phyloP scores from a whole-genome alignment of 2,888 invertebrate genomes.

The Pherbina coryleti region DNA sequence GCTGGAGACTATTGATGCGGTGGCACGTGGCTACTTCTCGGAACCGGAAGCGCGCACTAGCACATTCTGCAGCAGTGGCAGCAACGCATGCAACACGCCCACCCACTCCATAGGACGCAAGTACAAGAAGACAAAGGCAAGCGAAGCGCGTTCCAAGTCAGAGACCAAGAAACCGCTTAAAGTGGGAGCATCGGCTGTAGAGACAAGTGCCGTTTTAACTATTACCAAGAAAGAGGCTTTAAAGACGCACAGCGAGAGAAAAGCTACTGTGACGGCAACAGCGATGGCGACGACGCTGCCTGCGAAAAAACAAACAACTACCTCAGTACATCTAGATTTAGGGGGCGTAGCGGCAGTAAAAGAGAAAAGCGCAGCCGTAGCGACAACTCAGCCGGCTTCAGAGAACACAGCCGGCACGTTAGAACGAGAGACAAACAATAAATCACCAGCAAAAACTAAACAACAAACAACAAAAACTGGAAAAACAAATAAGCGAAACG shows the following conservation, averaged over 20 bases:
- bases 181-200: background rate
- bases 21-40: constrained; percentile 67
- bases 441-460: constrained; percentile 31
- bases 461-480: constrained; percentile 7
- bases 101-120: constrained; percentile 41
- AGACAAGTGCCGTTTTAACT: constrained; percentile 14
- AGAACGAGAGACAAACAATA: background rate
- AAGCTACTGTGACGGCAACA: constrained; percentile 1
- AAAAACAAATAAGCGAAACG: background rate
- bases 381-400: constrained; percentile 45
- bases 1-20: constrained; percentile 60
- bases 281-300: constrained; percentile 20
- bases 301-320: constrained; percentile 42
- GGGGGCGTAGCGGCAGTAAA: too few species aligned
- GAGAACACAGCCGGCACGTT: background rate
- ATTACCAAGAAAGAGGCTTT: constrained; percentile 15
- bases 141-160: constrained; percentile 69
- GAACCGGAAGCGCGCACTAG: constrained; percentile 64
- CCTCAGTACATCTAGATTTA: constrained; percentile 42
- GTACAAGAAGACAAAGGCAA: constrained; percentile 45
- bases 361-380: background rate
- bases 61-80: constrained; percentile 10
- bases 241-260: constrained; percentile 23
- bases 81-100: background rate
- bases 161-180: constrained; percentile 67